Base-by-base conservation (phyloP, 2,888 invertebrate genomes). In the Caenorhabditis sp. region DNA sequence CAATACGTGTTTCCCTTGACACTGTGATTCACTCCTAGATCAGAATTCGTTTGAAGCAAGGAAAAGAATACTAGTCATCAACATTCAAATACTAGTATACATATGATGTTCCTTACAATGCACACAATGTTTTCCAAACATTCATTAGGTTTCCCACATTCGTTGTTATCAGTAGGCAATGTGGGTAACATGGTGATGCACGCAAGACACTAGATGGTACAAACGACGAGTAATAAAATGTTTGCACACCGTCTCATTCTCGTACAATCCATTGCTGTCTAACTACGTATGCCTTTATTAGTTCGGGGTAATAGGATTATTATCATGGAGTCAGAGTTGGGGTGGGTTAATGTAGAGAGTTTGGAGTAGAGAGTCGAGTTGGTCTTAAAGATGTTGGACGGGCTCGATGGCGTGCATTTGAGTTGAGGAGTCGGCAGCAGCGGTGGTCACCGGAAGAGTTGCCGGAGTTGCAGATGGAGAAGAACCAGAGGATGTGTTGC, bases 401-500 rank as follows among this genome's bases (percentile, higher is more conserved):
- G 81, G 81, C 8, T 81, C 81, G 50, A 81, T 81, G 51, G 81
- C 70, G 67, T 76, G 81, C 69, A 76, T 64, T 40, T 61, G 76
- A 20, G 81, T 81, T 9, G 76, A 67, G 15, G 47, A 20, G 22
- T 68, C 32, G 18, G 22, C 18, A 0, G 56, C 18, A 13, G 64
- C 32, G 18, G 62, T 40, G n/a, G 80, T 80, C 26, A 56, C 22
- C 11, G 69, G 60, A 22, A 69, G 51, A 9, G 69, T 68, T 22
- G 40, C 56, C 13, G 69, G 50, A 22, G 61, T 18, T n/a, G 47
- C 47, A 15, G 65, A 56, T 22, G 79, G 1, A 0, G 55, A 5
- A 5, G 72, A 32, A 11, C 64, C 22, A 13, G 69, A 15, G 0
- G 55, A 8, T 13, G 68, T 1, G 28, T 67, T 58, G 26, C 28